Evolutionary conservation across 64 coral and sea anemone species (phyloP), one percentile per base, ranked within the genome.

Genomic region (Stichodactyla helianthus): DNA sequence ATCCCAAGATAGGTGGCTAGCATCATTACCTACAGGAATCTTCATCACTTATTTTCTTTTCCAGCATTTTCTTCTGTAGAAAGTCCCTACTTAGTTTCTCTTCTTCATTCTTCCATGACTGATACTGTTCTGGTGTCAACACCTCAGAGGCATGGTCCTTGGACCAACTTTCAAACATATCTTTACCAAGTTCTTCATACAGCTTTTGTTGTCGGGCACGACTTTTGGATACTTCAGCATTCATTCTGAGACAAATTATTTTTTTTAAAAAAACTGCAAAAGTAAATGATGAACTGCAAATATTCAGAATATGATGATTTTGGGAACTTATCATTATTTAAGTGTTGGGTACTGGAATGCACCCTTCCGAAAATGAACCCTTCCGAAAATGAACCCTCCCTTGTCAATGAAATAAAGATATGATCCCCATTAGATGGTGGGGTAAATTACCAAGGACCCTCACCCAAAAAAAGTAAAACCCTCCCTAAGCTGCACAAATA

Each of bases 121-220:
- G 61, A 76, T 86, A 92, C 70, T 76, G 81, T 70, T 95, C 81
- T 86, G 82, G 79, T 11, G 89, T 63, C 35, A 95, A 86, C 20
- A 95, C 93, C 85, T 95, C 81, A 54, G 84, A 88, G 16, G 93
- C 93, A 84, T 95, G 93, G 55, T 95, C 93, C 59, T 85, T 83
- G n/a, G 89, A 88, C 93, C 93, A 95, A 53, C 86, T 92, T 6
- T 78, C 89, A 86, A 95, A 86, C 64, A 86, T 92, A 23, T 95
- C 86, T 82, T 80, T 83, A 50, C 93, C 89, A 61, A 95, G 89
- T 82, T 95, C 93, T 25, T 91, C 70, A 71, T 95, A 89, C 61
- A 95, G 83, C 68, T 95, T 89, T 27, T 86, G 91, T 54, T 85
- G 54, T 20, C 92, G 82, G 52, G 84, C 79, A 50, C 91, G 89